Conservation (phyloP, 1,140 invertebrate species). For the Drosophila micromelanica region DNA sequence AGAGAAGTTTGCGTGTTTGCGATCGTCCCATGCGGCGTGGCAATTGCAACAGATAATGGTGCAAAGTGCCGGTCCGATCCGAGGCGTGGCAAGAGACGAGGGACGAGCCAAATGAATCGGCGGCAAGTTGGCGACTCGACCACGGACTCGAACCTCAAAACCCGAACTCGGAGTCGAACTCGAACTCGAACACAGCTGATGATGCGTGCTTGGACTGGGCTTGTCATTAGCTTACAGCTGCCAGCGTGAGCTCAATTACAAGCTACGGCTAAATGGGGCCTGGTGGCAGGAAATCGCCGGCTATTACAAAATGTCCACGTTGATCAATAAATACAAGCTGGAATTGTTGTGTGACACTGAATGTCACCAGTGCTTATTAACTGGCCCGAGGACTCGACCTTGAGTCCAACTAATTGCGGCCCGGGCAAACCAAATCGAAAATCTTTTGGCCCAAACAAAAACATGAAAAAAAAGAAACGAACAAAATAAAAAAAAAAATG, state of each 20-base stretch:
- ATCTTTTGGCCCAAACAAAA: slow-evolving; percentile 52
- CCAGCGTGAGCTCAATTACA: slow-evolving; percentile 77
- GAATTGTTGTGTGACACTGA: slow-evolving; percentile 54
- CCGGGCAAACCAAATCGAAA: slow-evolving; percentile 52
- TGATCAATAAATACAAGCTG: slow-evolving; percentile 72
- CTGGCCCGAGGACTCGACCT: slow-evolving; percentile 12
- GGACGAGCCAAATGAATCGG: slow-evolving; percentile 1
- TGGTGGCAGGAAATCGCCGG: slow-evolving; percentile 77
- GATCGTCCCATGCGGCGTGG: slow-evolving; percentile 65
- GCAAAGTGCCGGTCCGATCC: slow-evolving; percentile 63
- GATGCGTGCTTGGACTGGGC: slow-evolving; percentile 67
- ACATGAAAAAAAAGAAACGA: slow-evolving; percentile 13
- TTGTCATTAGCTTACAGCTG: slow-evolving; percentile 79
- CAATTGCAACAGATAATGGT: slow-evolving; percentile 77
- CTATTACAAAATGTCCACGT: slow-evolving; percentile 78
- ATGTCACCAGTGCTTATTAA: slow-evolving; percentile 35
- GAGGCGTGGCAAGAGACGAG: slow-evolving; percentile 4
- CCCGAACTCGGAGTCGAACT: neutral
- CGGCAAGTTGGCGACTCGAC: neutral
- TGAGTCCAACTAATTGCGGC: slow-evolving; percentile 48
- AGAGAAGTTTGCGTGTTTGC: slow-evolving; percentile 49
- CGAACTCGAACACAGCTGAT: slow-evolving; percentile 34
- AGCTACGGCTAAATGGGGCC: slow-evolving; percentile 13
- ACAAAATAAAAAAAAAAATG: neutral
- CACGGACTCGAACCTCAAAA: too few species aligned